phyloP scores from a whole-genome alignment of 2,113 vertebrate genomes.

The Pelecanoides urinatrix region DNA sequence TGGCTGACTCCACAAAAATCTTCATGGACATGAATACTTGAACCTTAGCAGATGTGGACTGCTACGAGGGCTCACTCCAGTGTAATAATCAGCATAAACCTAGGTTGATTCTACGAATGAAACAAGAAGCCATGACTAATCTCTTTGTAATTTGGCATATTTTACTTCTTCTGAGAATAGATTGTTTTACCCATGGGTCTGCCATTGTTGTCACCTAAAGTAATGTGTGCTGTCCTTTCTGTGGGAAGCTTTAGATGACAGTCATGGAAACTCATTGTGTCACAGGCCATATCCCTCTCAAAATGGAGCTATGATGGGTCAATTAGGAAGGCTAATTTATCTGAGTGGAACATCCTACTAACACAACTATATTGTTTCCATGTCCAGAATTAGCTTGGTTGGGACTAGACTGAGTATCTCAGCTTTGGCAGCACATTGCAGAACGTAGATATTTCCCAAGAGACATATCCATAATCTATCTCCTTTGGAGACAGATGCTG shows the following conservation, averaged over 20 bases:
- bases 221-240: background rate
- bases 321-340: background rate
- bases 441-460: background rate
- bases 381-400: conserved; percentile 43
- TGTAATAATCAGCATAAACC: background rate
- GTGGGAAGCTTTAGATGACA: conserved; percentile 5
- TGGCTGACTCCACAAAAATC: background rate
- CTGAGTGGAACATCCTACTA: background rate
- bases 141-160: background rate
- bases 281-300: background rate
- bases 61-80: background rate
- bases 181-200: background rate
- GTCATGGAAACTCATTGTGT: conserved; percentile 13
- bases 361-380: conserved; percentile 12
- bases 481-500: background rate
- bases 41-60: background rate
- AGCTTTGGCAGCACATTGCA: conserved; percentile 5
- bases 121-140: background rate
- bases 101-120: background rate
- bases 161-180: background rate
- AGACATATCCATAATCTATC: background rate
- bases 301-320: background rate
- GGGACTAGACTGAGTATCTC: background rate
- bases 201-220: background rate
- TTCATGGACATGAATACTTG: background rate